Conservation (phyloP, 2,797 vertebrate genomes). For the Dicrostonyx torquatus region DNA sequence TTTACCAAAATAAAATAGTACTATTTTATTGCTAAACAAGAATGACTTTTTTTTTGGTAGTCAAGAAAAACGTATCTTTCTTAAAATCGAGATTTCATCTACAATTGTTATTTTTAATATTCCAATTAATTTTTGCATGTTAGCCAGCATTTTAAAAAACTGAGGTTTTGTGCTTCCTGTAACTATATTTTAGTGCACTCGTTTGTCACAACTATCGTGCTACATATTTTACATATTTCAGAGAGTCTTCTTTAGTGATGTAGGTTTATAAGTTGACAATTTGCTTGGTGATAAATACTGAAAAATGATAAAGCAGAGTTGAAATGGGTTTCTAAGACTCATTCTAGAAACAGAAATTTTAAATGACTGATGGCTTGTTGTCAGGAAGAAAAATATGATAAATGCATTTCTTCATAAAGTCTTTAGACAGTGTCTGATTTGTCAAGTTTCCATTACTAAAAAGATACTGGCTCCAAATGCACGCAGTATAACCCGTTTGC, state of each 20-base stretch:
- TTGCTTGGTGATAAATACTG: neutral
- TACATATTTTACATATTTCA: slow-evolving; percentile 28
- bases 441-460: neutral
- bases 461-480: neutral
- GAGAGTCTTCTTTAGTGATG: slow-evolving; percentile 13
- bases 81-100: neutral
- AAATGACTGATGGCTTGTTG: neutral
- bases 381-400: neutral
- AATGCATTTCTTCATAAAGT: slow-evolving; percentile 35
- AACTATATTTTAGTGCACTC: neutral
- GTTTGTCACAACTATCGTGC: neutral
- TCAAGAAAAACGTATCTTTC: slow-evolving; percentile 17
- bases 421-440: neutral
- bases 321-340: slow-evolving; percentile 34
- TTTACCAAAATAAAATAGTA: neutral
- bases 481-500: neutral
- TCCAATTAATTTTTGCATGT: neutral
- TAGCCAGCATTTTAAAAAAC: slow-evolving; percentile 14
- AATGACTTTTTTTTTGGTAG: slow-evolving; percentile 14
- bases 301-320: slow-evolving; percentile 3
- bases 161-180: neutral
- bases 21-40: slow-evolving; percentile 32
- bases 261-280: neutral
- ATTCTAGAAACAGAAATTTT: slow-evolving; percentile 45
- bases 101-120: slow-evolving; percentile 19